Evolutionary conservation across 2,113 vertebrate species (phyloP).

Genomic region (human): GRCh38 chr13:49393001-49393500

Average conservation of each 20-base stretch:
- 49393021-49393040: background rate
- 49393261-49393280: background rate
- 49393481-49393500: background rate
- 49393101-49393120: background rate
- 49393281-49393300: background rate
- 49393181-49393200: background rate
- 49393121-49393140: background rate
- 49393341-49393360: background rate
- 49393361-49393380: background rate
- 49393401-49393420: background rate
- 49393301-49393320: background rate
- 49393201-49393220: background rate
- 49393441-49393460: background rate
- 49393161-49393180: background rate
- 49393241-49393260: background rate
- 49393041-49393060: background rate
- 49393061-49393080: background rate
- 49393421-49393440: background rate
- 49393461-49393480: background rate
- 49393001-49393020: background rate
- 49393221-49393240: background rate
- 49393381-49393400: background rate
- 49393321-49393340: background rate
- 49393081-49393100: background rate
- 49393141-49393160: background rate